Evolutionary conservation across 1,140 invertebrate genomes (phyloP).

Genomic region (Temnothorax curvispinosus): DNA sequence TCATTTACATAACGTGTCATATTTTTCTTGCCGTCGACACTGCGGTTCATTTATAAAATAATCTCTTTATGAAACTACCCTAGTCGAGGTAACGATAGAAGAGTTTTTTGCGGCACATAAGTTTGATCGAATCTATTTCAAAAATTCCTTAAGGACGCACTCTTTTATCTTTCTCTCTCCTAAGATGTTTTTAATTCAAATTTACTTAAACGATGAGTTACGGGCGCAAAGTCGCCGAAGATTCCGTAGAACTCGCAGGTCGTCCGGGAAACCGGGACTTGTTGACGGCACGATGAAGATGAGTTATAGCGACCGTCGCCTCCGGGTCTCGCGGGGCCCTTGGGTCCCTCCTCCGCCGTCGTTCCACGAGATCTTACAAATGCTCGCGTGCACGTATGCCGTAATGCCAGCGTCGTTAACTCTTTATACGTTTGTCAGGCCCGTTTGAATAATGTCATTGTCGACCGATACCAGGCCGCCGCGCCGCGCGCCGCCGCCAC

Average conservation of each 20-base stretch:
- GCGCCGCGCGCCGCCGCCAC: neutral
- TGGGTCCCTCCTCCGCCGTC: constrained; percentile 44
- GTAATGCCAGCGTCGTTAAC: constrained; percentile 75
- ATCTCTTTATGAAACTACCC: neutral
- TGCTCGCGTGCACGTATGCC: constrained; percentile 74
- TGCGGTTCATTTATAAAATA: neutral
- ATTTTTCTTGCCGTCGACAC: neutral
- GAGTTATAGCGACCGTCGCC: constrained; percentile 75
- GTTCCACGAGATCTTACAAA: constrained; percentile 70
- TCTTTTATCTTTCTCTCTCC: neutral
- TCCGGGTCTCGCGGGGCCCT: constrained; percentile 54
- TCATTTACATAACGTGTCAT: neutral
- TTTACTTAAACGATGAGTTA: neutral
- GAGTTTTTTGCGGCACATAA: neutral
- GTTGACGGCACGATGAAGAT: constrained; percentile 75
- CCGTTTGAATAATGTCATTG: constrained; percentile 76
- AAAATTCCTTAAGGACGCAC: neutral
- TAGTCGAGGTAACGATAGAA: neutral
- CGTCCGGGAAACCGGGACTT: constrained; percentile 59
- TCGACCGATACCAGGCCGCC: constrained; percentile 50
- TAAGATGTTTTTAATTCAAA: neutral
- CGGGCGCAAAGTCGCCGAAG: neutral
- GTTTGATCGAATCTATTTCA: neutral
- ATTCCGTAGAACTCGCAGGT: constrained; percentile 18
- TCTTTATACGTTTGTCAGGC: constrained; percentile 78